A percentile compares a stretch with the other conserved stretches of the same genome.
Conservation (phyloP, 92 coral and sea anemone genomes). For the Phenganax subtilis region DNA sequence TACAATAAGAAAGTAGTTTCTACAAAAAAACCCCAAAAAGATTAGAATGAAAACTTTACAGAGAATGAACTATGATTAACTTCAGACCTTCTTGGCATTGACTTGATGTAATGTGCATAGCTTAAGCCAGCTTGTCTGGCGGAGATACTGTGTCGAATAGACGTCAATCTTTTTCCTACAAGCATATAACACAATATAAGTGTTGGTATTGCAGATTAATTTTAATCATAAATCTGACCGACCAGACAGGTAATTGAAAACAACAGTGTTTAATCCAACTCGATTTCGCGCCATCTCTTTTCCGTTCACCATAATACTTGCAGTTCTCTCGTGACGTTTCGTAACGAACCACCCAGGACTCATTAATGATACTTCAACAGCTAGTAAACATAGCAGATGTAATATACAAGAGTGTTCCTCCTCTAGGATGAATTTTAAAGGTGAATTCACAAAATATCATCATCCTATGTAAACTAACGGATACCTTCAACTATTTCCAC, state of each 20-base stretch:
- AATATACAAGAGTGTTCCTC: not conserved
- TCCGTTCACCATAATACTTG: constrained; percentile 28
- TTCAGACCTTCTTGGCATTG: constrained; percentile 14
- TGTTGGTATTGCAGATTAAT: not conserved
- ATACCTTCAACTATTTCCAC: constrained; percentile 18
- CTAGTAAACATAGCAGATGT: not conserved
- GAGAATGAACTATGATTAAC: not conserved
- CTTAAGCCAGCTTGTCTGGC: constrained; percentile 1
- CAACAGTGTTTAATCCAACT: constrained; percentile 25
- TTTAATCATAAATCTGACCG: not conserved
- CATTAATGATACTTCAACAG: constrained; percentile 17
- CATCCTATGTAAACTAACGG: too few relatives aligned
- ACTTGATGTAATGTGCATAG: not conserved
- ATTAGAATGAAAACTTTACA: not conserved
- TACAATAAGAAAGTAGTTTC: constrained; percentile 34
- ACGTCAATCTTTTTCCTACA: not conserved
- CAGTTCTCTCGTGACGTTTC: not conserved
- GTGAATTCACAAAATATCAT: too few relatives aligned
- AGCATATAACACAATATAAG: not conserved
- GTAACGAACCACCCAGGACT: constrained; percentile 6
- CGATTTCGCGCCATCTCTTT: constrained; percentile 21
- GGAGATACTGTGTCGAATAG: not conserved
- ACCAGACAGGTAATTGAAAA: constrained; percentile 29
- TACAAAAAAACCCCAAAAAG: not conserved
- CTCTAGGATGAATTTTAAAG: not conserved